phyloP scores from a whole-genome alignment of 1,140 invertebrate species.

The Polyergus mexicanus region DNA sequence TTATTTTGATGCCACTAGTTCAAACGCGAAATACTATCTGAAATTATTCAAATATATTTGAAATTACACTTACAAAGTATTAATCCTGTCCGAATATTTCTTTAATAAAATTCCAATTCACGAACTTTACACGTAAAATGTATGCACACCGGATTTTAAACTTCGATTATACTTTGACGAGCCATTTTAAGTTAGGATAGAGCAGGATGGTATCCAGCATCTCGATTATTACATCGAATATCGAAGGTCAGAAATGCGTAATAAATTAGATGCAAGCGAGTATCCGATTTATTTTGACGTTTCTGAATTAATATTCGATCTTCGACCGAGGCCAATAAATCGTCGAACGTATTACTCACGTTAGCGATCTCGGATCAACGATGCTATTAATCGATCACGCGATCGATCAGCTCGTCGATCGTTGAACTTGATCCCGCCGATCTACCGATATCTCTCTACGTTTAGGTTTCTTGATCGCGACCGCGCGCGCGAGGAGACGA shows the following conservation, averaged over 20 bases:
- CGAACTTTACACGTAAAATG: not conserved
- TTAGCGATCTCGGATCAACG: not conserved
- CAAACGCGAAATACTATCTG: not conserved
- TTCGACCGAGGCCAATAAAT: not conserved
- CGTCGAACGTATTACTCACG: not conserved
- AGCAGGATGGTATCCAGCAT: not conserved
- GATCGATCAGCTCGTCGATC: conserved; percentile 6
- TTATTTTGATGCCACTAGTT: not conserved
- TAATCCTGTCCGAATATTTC: not conserved
- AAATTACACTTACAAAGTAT: not conserved
- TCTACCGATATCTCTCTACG: not conserved
- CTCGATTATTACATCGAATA: conserved; percentile 11
- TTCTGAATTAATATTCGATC: not conserved
- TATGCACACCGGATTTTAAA: not conserved
- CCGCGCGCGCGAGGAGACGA: conserved; percentile 70
- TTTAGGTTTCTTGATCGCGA: conserved; percentile 55
- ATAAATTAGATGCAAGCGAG: not conserved
- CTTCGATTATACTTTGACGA: not conserved
- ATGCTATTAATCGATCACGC: conserved; percentile 1
- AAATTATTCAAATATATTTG: not conserved
- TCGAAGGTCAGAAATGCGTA: not conserved
- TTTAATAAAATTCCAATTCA: not conserved
- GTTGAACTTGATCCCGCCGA: not conserved
- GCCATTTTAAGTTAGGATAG: not conserved
- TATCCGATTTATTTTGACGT: not conserved